phyloP scores from a whole-genome alignment of 2,888 invertebrate species.

The Dynastes grantii region DNA sequence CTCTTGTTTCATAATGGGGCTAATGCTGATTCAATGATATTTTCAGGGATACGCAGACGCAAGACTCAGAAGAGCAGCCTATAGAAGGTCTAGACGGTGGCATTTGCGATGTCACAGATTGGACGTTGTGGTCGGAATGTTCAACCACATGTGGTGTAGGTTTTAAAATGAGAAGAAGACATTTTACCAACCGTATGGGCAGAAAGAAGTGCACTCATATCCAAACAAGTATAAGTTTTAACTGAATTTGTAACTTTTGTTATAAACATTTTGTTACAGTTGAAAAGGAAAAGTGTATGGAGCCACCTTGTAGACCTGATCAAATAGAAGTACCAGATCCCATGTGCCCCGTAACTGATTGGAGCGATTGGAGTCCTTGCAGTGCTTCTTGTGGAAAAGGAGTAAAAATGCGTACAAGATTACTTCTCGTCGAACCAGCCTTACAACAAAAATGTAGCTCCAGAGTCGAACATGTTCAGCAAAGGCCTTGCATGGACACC shows the following conservation, averaged over 20 bases:
- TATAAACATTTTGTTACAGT: conserved; percentile 68
- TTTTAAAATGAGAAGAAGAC: conserved; percentile 81
- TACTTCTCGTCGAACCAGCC: conserved; percentile 79
- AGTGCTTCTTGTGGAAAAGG: conserved; percentile 91
- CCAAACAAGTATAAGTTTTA: conserved; percentile 70
- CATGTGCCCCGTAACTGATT: conserved; percentile 85
- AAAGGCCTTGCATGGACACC: conserved; percentile 79
- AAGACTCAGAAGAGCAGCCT: conserved; percentile 58
- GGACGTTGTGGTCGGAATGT: conserved; percentile 90
- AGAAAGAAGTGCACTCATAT: conserved; percentile 88
- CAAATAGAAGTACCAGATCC: conserved; percentile 76
- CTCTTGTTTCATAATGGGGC: neutral
- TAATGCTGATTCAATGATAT: neutral
- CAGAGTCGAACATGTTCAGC: conserved; percentile 83
- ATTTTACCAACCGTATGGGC: conserved; percentile 83
- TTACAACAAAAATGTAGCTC: conserved; percentile 78
- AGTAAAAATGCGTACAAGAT: conserved; percentile 80
- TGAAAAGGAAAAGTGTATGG: conserved; percentile 88
- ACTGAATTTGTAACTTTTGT: neutral
- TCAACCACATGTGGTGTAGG: conserved; percentile 89
- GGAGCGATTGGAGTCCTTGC: conserved; percentile 96
- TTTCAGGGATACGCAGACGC: conserved; percentile 18
- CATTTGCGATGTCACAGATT: conserved; percentile 80
- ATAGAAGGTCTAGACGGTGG: conserved; percentile 66
- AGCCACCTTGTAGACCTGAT: conserved; percentile 77